Percentiles rank a stretch among this genome's conserved stretches.
Conservation (phyloP, 1,140 invertebrate species). For the Cherax destructor region DNA sequence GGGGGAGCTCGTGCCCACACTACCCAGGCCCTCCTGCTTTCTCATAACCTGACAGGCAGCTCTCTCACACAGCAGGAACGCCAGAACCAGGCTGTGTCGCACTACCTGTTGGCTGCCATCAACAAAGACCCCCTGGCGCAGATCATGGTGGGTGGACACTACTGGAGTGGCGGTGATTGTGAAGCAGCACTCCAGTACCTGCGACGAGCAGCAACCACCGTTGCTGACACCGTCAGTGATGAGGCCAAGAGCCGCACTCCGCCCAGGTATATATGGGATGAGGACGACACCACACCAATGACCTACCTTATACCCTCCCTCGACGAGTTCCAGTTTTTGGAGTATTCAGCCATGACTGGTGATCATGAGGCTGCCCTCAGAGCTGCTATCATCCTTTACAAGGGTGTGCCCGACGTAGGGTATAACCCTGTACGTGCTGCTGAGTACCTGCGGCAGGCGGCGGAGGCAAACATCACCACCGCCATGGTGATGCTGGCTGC, state of each 20-base stretch:
- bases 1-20: constrained; percentile 32
- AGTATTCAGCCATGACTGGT: constrained; percentile 20
- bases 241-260: not conserved
- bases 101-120: constrained; percentile 32
- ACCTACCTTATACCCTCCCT: constrained; percentile 19
- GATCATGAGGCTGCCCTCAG: constrained; percentile 20
- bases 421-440: not conserved
- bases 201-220: constrained; percentile 3
- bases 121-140: constrained; percentile 32
- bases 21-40: constrained; percentile 10
- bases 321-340: constrained; percentile 32
- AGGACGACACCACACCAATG: not conserved
- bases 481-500: constrained; percentile 32
- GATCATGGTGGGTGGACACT: constrained; percentile 21
- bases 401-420: constrained; percentile 2
- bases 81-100: constrained; percentile 18
- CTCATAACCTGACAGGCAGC: constrained; percentile 29
- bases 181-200: constrained; percentile 32
- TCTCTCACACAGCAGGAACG: constrained; percentile 19
- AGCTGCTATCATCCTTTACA: constrained; percentile 2
- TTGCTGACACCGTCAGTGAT: not conserved
- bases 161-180: constrained; percentile 21
- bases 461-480: constrained; percentile 22
- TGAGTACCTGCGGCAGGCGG: constrained; percentile 19
- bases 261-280: constrained; percentile 24